Base-by-base conservation (phyloP, 1,140 invertebrate species). In the Tetramorium alpestre region DNA sequence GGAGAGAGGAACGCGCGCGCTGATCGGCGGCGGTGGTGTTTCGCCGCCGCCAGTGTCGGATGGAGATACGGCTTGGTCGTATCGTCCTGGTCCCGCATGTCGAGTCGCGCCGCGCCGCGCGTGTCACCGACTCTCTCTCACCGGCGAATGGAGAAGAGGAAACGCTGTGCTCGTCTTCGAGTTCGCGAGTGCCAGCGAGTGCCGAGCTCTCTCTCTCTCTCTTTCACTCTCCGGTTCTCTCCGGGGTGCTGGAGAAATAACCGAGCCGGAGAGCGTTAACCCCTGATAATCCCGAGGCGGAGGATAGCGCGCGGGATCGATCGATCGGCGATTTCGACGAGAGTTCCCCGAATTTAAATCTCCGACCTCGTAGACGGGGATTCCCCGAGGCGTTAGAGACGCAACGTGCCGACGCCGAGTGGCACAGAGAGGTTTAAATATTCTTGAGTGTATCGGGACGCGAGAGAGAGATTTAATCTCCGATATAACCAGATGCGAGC, bases 1-100 rank as follows among this genome's bases (percentile, higher is more conserved):
- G 87, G 87, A 88, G 85, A 90, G 89, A 89, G 84, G 69, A 92
- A 89, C 78, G 87, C n/a, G 77, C 60, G 44, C 38, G 64, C 81
- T 70, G 76, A 77, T 73, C 64, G 49, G 25, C 11, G 44, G 81
- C 77, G 86, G 67, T 84, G 67, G 87, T 54, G 75, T 16, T 38
- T 6, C 51, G 25, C 10, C 70, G 73, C 16, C 62, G 89, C 76
- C 92, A 92, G 92, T 92, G 82, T 86, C 85, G 86, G 54, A 87
- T 76, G 87, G 82, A 89, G 90, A 90, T 87, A 91, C 88, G 89
- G 67, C 73, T 80, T 86, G 92, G n/a, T 60, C 89, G 89, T 86
- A 88, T 81, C 82, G 77, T 73, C 49, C 10, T n/a, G 33, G 47
- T 64, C 41, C 80, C 60, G 72, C 38, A n/a, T 16, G 51, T 75